Evolutionary conservation across 2,888 invertebrate genomes (phyloP).

Genomic region (Calameuta pallipes): DNA sequence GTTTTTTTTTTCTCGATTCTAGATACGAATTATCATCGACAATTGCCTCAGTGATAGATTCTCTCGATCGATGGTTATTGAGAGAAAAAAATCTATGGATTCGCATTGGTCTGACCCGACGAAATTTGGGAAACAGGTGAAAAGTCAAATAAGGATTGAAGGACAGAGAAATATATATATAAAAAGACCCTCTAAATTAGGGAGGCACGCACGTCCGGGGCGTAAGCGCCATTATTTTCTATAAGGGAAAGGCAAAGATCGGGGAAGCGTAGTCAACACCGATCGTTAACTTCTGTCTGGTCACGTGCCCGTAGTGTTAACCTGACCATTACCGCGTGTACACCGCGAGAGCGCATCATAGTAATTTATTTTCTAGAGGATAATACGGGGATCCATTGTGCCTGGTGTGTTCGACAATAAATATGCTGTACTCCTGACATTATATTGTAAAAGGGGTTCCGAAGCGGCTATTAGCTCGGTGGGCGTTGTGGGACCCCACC

Average conservation of each 20-base stretch:
- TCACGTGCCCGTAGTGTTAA: slow-evolving; percentile 52
- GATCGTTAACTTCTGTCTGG: slow-evolving; percentile 54
- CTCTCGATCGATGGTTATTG: no score
- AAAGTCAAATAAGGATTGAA: no score
- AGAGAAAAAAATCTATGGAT: no score
- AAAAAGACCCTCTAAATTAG: slow-evolving; percentile 17
- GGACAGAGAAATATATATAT: no score
- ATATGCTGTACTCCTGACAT: slow-evolving; percentile 30
- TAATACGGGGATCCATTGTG: slow-evolving; percentile 20
- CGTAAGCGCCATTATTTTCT: slow-evolving; percentile 19
- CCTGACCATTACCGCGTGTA: slow-evolving; percentile 43
- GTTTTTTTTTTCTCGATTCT: neutral
- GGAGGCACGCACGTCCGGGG: slow-evolving; percentile 38
- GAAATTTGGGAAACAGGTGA: no score
- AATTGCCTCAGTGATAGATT: no score
- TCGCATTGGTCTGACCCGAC: no score
- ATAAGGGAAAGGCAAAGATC: slow-evolving; percentile 28
- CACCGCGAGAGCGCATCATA: slow-evolving; percentile 27
- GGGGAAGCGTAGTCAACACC: slow-evolving; percentile 36
- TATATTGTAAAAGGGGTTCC: slow-evolving; percentile 26
- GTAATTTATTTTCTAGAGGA: slow-evolving; percentile 37
- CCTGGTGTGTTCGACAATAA: slow-evolving; percentile 26
- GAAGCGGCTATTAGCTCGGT: slow-evolving; percentile 32
- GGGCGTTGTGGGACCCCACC: slow-evolving; percentile 40
- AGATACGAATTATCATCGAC: neutral